Base-by-base conservation (phyloP, 1,140 invertebrate genomes). In the Zelostemma sp. region DNA sequence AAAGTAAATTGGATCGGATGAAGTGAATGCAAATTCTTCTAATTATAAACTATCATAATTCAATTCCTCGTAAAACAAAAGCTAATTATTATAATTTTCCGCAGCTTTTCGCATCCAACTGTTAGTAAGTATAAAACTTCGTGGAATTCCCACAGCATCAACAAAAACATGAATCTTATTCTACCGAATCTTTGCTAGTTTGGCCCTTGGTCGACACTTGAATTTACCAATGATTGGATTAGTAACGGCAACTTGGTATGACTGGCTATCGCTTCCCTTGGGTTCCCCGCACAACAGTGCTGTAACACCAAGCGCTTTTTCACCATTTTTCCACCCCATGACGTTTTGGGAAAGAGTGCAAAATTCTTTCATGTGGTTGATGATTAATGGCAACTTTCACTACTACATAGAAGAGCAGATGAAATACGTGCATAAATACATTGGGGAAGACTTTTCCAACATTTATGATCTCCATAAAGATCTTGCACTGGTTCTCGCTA, bases 281-380 rank as follows among this genome's bases (percentile, higher is more conserved):
- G 90, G 88, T 0, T 89, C 89, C 73, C 87, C 89, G 0, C 78
- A 86, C 9, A 88, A 87, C 31, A 81, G 87, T 0, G 82, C 90
- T 0, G 14, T 87, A 86, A 54, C 86, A 86, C 75, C 90, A 85
- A n/a, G 81, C 8, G 0, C 72, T 0, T 79, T 80, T 46, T 50
- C 74, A 5, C 74, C 80, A 1, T 88, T 82, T 0, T 68, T 77
- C 9, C 53, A 82, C 75, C n/a, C 88, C 88, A 92, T 92, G 91
- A 88, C 67, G n/a, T 88, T 91, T 28, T 86, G 80, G 72, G 84
- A 92, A 72, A 82, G 91, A 43, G 73, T 90, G 12, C 51, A 58
- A n/a, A 74, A 76, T 18, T 14, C 28, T 0, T 17, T 72, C 0
- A 8, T 50, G 0, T 3, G 0, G 0, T 33, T 1, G 11, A 51